Conservation (phyloP, 2,888 invertebrate genomes). For the Fabriciana adippe region DNA sequence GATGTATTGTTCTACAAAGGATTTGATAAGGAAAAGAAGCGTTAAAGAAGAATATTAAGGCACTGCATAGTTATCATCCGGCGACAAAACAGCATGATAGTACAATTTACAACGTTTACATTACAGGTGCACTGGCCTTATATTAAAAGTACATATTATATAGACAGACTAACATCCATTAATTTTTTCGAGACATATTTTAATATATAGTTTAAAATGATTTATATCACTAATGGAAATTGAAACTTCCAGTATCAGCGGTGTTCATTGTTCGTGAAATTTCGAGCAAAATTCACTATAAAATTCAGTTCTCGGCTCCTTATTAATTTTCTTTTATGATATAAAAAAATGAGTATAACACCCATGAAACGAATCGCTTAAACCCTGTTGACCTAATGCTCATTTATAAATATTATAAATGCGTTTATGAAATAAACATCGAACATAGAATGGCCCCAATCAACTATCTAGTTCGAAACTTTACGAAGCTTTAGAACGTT, state of each 20-base stretch:
- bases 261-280: not conserved
- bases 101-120: not conserved
- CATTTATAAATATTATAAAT: conserved; percentile 43
- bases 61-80: conserved; percentile 18
- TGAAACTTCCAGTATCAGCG: not conserved
- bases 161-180: not conserved
- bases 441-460: conserved; percentile 42
- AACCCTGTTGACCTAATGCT: conserved; percentile 70
- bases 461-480: conserved; percentile 28
- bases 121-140: not conserved
- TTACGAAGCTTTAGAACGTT: conserved; percentile 32
- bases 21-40: conserved; percentile 1
- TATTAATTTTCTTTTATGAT: conserved; percentile 20
- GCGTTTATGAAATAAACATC: conserved; percentile 35
- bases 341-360: conserved; percentile 34
- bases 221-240: not conserved
- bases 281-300: conserved; percentile 27
- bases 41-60: conserved; percentile 22
- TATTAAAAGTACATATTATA: not conserved
- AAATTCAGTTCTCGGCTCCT: conserved; percentile 39
- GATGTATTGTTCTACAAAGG: not conserved
- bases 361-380: conserved; percentile 52
- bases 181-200: not conserved
- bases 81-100: conserved; percentile 3
- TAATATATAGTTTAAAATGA: not conserved